These are phyloP conservation scores for Rhamphomyia laevipes DNA, from an alignment of 2,888 invertebrate species.

Conservation along the genomic window DNA sequence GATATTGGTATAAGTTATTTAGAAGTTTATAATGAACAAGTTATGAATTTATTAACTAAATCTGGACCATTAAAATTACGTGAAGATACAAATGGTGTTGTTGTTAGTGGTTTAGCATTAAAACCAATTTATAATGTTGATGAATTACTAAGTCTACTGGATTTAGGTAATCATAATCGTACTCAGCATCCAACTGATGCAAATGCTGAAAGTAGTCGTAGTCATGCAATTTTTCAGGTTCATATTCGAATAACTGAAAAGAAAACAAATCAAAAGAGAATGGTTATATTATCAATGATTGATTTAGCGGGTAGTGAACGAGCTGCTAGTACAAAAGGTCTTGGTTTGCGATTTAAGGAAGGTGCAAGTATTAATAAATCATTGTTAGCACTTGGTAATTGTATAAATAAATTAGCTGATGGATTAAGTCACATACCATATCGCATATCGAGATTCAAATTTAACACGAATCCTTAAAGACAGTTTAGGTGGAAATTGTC, in stretches of 20 bases:
- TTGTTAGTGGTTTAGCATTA: constrained; percentile 66
- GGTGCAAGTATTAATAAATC: constrained; percentile 92
- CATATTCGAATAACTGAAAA: constrained; percentile 55
- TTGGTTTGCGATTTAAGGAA: constrained; percentile 75
- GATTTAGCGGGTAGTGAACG: constrained; percentile 91
- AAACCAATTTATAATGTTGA: constrained; percentile 62
- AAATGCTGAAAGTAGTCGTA: constrained; percentile 87
- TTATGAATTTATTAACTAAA: constrained; percentile 66
- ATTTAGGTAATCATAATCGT: constrained; percentile 72
- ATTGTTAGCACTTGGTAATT: constrained; percentile 75
- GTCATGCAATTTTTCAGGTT: constrained; percentile 89
- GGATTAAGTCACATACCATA: constrained; percentile 68
- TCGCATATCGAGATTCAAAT: constrained; percentile 79
- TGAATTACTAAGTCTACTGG: constrained; percentile 64
- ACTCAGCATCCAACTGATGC: constrained; percentile 93
- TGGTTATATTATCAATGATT: constrained; percentile 87
- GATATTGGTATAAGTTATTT: constrained; percentile 75
- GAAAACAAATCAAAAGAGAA: constrained; percentile 52
- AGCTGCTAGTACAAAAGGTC: constrained; percentile 75
- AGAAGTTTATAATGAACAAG: constrained; percentile 84
- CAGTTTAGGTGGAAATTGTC: constrained; percentile 85
- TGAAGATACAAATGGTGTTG: constrained; percentile 72
- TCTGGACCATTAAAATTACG: constrained; percentile 61
- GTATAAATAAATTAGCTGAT: constrained; percentile 78
- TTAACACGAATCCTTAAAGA: constrained; percentile 82